Conservation (phyloP, 2,888 invertebrate genomes). For the Leucoptera coffeella region DNA sequence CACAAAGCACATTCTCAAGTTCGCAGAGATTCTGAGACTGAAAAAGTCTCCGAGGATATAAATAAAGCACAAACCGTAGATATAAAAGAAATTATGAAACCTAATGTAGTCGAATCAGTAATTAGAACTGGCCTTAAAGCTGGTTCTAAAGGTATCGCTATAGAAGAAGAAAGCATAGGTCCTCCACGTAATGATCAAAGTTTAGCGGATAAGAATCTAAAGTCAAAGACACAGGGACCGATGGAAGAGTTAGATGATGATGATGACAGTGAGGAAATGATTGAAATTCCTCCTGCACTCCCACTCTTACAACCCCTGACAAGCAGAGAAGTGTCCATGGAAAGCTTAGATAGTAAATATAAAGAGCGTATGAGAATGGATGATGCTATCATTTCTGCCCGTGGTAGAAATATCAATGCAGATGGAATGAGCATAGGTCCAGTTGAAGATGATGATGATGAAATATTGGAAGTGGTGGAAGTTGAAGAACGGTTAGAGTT, state of each 20-base stretch:
- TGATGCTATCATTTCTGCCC: slow-evolving; percentile 48
- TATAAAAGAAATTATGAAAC: slow-evolving; percentile 47
- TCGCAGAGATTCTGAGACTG: slow-evolving; percentile 7
- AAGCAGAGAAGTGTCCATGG: slow-evolving; percentile 77
- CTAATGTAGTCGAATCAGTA: slow-evolving; percentile 53
- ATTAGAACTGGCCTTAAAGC: slow-evolving; percentile 58
- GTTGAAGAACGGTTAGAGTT: slow-evolving; percentile 75
- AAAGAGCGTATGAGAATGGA: slow-evolving; percentile 64
- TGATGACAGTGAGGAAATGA: slow-evolving; percentile 73
- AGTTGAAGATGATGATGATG: slow-evolving; percentile 52
- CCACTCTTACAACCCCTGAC: slow-evolving; percentile 73
- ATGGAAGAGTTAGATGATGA: slow-evolving; percentile 56
- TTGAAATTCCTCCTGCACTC: slow-evolving; percentile 74
- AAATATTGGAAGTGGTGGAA: slow-evolving; percentile 74
- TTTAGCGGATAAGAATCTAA: slow-evolving; percentile 13
- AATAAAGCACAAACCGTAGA: slow-evolving; percentile 33
- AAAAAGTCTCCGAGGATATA: slow-evolving; percentile 17
- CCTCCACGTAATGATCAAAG: slow-evolving; percentile 26
- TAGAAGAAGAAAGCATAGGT: slow-evolving; percentile 42
- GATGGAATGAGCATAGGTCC: slow-evolving; percentile 42
- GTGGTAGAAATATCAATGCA: slow-evolving; percentile 45
- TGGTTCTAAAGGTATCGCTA: slow-evolving; percentile 36
- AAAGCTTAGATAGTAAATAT: slow-evolving; percentile 70
- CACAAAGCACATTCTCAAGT: slow-evolving; percentile 32
- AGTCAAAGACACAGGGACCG: slow-evolving; percentile 17